Evolutionary conservation across 2,888 invertebrate species (phyloP).

Genomic region (Diogma glabrata): DNA sequence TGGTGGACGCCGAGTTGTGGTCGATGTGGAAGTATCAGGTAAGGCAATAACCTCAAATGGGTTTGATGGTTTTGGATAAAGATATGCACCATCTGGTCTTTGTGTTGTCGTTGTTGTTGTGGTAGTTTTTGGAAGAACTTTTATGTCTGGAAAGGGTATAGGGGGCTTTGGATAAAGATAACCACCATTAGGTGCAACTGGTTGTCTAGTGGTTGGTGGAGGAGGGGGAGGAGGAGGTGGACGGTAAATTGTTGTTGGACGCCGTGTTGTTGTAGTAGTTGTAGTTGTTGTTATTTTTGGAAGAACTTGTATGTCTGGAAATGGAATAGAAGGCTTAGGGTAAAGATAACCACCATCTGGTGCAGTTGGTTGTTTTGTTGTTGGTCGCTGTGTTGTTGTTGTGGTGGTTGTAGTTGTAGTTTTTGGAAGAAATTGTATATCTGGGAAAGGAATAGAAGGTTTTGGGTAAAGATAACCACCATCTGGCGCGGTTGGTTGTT

Average conservation of each 20-base stretch:
- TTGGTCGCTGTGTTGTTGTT: neutral
- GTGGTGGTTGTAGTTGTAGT: neutral
- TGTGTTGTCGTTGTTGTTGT: neutral
- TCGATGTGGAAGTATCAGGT: neutral
- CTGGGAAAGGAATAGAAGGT: neutral
- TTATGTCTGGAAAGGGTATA: too few species aligned
- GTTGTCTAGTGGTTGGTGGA: too few species aligned
- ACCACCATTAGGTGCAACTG: too few species aligned
- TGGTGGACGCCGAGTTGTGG: slow-evolving; percentile 14
- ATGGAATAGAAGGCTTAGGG: neutral
- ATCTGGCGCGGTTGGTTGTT: slow-evolving; percentile 1
- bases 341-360: neutral
- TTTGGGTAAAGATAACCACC: neutral
- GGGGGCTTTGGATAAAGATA: too few species aligned
- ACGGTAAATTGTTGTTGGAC: too few species aligned
- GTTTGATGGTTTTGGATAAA: neutral
- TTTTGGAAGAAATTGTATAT: too few species aligned
- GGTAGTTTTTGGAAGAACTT: too few species aligned
- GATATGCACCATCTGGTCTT: neutral
- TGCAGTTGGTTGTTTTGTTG: slow-evolving; percentile 11
- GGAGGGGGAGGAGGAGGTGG: too few species aligned
- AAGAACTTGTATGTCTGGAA: neutral
- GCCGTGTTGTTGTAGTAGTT: neutral
- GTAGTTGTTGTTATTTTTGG: too few species aligned
- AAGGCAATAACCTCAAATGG: neutral